phyloP scores from a whole-genome alignment of 1,140 invertebrate genomes.

The Acromyrmex heyeri region DNA sequence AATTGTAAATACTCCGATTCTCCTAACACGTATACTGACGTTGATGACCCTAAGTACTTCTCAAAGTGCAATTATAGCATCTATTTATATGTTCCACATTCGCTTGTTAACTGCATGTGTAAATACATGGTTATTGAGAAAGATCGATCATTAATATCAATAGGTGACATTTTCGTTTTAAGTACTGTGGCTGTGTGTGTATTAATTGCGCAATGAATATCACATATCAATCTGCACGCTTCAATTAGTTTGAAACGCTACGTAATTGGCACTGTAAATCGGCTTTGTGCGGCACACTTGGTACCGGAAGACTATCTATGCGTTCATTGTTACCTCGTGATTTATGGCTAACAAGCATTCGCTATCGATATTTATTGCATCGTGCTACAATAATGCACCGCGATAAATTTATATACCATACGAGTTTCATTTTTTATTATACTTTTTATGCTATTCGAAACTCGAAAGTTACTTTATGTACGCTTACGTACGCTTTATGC shows the following conservation, averaged over 20 bases:
- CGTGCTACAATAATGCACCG: conserved; percentile 28
- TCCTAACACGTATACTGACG: neutral
- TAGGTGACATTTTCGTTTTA: conserved; percentile 35
- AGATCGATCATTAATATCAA: neutral
- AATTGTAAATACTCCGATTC: conserved; percentile 9
- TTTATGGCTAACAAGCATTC: conserved; percentile 42
- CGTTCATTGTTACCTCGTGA: conserved; percentile 42
- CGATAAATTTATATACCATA: conserved; percentile 15
- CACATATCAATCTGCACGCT: conserved; percentile 46
- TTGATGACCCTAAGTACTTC: conserved; percentile 26
- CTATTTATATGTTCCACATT: conserved; percentile 3
- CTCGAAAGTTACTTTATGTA: conserved; percentile 20
- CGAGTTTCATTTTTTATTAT: conserved; percentile 8
- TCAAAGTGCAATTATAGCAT: conserved; percentile 7
- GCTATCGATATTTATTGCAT: conserved; percentile 57
- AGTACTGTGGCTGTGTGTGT: neutral
- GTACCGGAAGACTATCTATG: conserved; percentile 47
- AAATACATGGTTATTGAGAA: conserved; percentile 17
- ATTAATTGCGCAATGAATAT: conserved; percentile 43
- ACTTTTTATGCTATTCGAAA: conserved; percentile 31
- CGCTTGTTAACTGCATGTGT: neutral
- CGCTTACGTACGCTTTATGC: neutral
- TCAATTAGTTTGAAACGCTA: conserved; percentile 53
- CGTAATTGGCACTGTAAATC: conserved; percentile 43
- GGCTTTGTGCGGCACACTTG: conserved; percentile 21